phyloP scores from a whole-genome alignment of 2,797 vertebrate genomes.

The Macropodus opercularis region DNA sequence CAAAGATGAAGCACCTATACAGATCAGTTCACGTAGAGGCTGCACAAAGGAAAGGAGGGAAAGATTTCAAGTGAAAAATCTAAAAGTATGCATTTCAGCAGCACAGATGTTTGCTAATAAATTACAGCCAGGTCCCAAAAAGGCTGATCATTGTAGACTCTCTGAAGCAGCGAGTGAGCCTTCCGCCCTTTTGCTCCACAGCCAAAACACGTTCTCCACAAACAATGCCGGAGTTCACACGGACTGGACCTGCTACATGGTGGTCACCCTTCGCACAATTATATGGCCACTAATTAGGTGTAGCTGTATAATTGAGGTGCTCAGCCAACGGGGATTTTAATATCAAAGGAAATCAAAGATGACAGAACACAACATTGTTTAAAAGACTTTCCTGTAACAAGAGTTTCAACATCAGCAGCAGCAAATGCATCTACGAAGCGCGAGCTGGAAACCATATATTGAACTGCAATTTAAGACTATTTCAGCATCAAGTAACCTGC shows the following conservation, averaged over 20 bases:
- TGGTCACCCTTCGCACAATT: slow-evolving; percentile 24
- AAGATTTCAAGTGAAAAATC: slow-evolving; percentile 48
- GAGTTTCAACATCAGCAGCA: slow-evolving; percentile 6
- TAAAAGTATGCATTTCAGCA: slow-evolving; percentile 71
- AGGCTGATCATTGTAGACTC: slow-evolving; percentile 50
- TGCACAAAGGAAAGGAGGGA: slow-evolving; percentile 44
- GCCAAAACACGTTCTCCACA: slow-evolving; percentile 67
- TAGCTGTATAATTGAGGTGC: slow-evolving; percentile 12
- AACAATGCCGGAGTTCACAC: slow-evolving; percentile 68
- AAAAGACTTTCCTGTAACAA: slow-evolving; percentile 17
- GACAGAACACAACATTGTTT: slow-evolving; percentile 28
- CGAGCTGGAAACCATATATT: background rate
- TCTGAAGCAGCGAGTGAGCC: slow-evolving; percentile 39
- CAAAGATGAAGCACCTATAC: slow-evolving; percentile 65
- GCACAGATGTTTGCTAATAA: slow-evolving; percentile 77
- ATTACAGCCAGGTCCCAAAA: slow-evolving; percentile 67
- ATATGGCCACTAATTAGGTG: slow-evolving; percentile 19
- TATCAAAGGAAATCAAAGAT: slow-evolving; percentile 35
- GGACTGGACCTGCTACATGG: slow-evolving; percentile 39
- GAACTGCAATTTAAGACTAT: background rate
- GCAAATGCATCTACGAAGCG: background rate
- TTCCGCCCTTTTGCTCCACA: slow-evolving; percentile 52
- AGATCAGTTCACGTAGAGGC: slow-evolving; percentile 61
- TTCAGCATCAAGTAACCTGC: background rate
- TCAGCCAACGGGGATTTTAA: background rate